Evolutionary conservation across 2,113 vertebrate species (phyloP).

Genomic region (Anarrhichthys ocellatus): DNA sequence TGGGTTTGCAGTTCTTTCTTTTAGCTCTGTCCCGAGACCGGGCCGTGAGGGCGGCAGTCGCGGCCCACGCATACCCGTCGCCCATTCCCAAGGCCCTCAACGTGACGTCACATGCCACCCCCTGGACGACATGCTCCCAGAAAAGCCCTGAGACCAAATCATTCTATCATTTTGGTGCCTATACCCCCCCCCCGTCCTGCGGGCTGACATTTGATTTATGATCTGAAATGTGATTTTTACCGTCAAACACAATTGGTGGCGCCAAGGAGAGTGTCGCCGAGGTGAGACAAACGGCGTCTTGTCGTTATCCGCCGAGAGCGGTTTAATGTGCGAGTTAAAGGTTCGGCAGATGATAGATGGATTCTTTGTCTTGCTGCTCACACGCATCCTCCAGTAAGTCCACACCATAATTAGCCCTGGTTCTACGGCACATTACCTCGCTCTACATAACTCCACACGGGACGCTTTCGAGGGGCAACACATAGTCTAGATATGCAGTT

Average conservation of each 20-base stretch:
- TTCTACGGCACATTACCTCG: constrained; percentile 30
- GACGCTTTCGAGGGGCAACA: background rate
- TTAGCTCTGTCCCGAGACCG: background rate
- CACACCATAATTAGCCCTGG: constrained; percentile 45
- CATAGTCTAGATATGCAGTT: constrained; percentile 18
- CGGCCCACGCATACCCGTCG: constrained; percentile 24
- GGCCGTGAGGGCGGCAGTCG: constrained; percentile 13
- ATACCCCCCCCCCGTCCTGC: constrained; percentile 29
- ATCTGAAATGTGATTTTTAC: constrained; percentile 76
- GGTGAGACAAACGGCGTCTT: constrained; percentile 64
- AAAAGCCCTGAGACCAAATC: constrained; percentile 66
- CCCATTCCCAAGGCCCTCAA: constrained; percentile 48
- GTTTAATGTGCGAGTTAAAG: constrained; percentile 51
- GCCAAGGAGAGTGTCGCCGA: constrained; percentile 52
- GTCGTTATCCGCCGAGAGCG: constrained; percentile 31
- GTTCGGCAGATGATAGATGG: constrained; percentile 40
- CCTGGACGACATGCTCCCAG: constrained; percentile 41
- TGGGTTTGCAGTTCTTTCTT: background rate
- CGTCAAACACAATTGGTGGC: constrained; percentile 73
- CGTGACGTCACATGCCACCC: constrained; percentile 41
- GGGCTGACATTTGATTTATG: constrained; percentile 68
- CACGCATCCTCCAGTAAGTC: constrained; percentile 42
- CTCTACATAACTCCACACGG: constrained; percentile 19
- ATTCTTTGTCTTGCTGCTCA: constrained; percentile 43
- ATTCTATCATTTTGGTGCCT: constrained; percentile 48